Evolutionary conservation across 2,797 vertebrate species (phyloP).

Genomic region (Orientallactaga sibirica): DNA sequence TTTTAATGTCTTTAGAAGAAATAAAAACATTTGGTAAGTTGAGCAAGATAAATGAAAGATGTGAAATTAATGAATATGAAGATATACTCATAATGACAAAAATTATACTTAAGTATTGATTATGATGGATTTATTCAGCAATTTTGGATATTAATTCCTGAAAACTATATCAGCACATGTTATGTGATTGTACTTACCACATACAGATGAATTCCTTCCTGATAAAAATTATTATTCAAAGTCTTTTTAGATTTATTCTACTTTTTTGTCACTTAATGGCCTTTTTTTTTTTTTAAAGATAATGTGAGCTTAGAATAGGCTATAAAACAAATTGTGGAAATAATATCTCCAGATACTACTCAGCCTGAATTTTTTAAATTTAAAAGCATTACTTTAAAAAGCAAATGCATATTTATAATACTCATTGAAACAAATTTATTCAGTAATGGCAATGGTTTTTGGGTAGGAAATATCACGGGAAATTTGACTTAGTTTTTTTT

Average conservation of each 20-base stretch:
- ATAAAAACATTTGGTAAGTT: constrained; percentile 58
- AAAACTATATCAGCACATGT: constrained; percentile 41
- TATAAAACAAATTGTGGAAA: constrained; percentile 57
- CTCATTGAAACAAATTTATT: constrained; percentile 51
- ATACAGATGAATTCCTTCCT: constrained; percentile 72
- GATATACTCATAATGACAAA: constrained; percentile 6
- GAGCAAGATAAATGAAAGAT: constrained; percentile 62
- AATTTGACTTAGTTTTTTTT: constrained; percentile 73
- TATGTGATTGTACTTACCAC: constrained; percentile 58
- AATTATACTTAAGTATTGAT: constrained; percentile 26
- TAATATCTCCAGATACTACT: constrained; percentile 9
- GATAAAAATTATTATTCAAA: constrained; percentile 62
- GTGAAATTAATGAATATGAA: constrained; percentile 58
- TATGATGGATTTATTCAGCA: constrained; percentile 11
- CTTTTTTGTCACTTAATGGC: constrained; percentile 66
- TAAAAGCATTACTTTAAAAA: constrained; percentile 66
- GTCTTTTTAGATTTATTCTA: constrained; percentile 71
- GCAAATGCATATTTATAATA: constrained; percentile 45
- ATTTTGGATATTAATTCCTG: constrained; percentile 49
- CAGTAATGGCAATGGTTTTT: constrained; percentile 34
- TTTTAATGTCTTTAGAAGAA: background rate
- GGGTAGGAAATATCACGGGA: background rate
- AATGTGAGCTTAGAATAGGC: constrained; percentile 22
- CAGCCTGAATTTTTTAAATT: constrained; percentile 55
- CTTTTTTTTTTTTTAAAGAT: background rate